Percentiles rank a stretch among this genome's conserved stretches.
These are phyloP conservation scores for Accipiter cooperii DNA, from an alignment of 2,113 vertebrate species.

Conservation along the genomic window DNA sequence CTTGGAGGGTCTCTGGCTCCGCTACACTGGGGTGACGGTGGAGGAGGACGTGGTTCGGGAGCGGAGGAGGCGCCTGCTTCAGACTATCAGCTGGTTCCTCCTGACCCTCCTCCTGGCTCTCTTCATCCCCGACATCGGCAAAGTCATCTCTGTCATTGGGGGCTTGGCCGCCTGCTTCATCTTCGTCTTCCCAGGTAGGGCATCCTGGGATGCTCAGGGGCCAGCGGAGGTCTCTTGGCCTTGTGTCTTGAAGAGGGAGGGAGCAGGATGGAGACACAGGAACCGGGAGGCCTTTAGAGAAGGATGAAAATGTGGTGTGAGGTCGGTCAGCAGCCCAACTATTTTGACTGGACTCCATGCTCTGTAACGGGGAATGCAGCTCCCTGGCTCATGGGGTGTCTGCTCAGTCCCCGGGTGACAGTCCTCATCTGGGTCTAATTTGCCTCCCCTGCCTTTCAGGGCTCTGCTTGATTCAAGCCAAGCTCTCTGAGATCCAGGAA, in stretches of 20 bases:
- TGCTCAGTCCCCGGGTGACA: not conserved
- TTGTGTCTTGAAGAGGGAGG: not conserved
- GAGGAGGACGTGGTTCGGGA: constrained; percentile 88
- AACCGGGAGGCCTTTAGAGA: not conserved
- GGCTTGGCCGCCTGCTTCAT: constrained; percentile 96
- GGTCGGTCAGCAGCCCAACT: not conserved
- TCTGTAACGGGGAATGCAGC: not conserved
- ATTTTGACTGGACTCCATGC: not conserved
- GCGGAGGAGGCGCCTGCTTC: constrained; percentile 79
- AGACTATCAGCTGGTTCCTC: constrained; percentile 88
- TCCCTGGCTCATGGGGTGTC: not conserved
- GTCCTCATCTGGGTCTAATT: not conserved
- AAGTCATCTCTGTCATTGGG: constrained; percentile 92
- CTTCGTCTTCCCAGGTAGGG: constrained; percentile 90
- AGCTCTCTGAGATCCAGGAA: constrained; percentile 89
- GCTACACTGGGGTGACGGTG: constrained; percentile 82
- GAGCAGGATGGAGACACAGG: not conserved
- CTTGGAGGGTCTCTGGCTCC: constrained; percentile 93
- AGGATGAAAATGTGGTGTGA: not conserved
- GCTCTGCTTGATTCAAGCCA: constrained; percentile 90
- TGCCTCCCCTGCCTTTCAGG: constrained; percentile 65
- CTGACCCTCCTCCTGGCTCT: constrained; percentile 89
- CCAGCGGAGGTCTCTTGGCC: not conserved
- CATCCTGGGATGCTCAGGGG: not conserved
- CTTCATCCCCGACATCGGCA: constrained; percentile 94